Base-by-base conservation (phyloP, 2,888 invertebrate species). In the Phortica magna region DNA sequence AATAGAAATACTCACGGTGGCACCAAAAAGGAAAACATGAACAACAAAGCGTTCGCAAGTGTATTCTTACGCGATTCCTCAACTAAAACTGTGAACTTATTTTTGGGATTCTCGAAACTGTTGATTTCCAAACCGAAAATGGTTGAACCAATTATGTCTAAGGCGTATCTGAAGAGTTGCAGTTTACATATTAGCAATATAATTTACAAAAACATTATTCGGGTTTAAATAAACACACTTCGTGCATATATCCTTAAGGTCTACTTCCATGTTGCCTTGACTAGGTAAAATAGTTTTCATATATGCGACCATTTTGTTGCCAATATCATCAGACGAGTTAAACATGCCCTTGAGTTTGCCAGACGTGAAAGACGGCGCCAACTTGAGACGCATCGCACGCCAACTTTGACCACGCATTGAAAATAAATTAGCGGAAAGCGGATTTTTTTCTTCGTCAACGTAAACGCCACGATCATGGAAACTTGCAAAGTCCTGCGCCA, bases 301-400 rank as follows among this genome's bases (percentile, higher is more conserved):
- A 67, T 93, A 92, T 0, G 88, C 84, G 0, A 92, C 84, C 84
- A 95, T 93, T 76, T 93, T 92, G 41, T 93, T 89, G 0, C 94
- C 93, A 68, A 94, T 93, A 17, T 93, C 91, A 71, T 93, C 92
- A 7, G 95, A 93, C 0, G 94, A 93, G 1, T 93, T 92, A 83
- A 94, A 95, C 94, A 95, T 94, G 12, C 91, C 93, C 86, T 94
- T 95, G 48, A 95, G 88, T 88, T 95, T 95, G 39, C 94, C 94
- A 0, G 95, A 93, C 0, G 95, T 94, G 84, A 95, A 95, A 0
- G 94, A 93, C 0, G 95, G 94, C 0, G 95, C 93, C 82, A 95
- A 91, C 83, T 94, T 94, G 0, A 93, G 81, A 1, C 95, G 92
- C 73, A 95, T 90, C 53, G 92, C 92, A 84, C 93, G 95, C 95